Evolutionary conservation across 2,113 vertebrate genomes (phyloP), one percentile per base, ranked within the genome.

Genomic region (Nestor notabilis): DNA sequence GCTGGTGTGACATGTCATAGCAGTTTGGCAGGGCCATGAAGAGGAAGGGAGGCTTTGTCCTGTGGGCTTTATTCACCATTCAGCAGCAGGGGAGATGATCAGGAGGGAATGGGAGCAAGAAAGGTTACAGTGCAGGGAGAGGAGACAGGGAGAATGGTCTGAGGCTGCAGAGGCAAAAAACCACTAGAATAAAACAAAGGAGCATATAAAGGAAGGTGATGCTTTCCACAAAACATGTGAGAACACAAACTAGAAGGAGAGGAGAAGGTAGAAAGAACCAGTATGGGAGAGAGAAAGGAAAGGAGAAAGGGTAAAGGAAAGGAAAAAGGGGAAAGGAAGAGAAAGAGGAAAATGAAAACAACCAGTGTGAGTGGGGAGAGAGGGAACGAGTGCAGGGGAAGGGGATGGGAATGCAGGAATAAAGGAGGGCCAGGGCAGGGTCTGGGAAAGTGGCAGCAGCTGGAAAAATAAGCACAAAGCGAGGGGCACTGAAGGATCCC

Each of bases 311-410:
- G 19, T 19, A 56, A 56, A 56, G 84, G 58, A 71, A 78, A 80
- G 61, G 28, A 68, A 83, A 87, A n/a, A 58, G 20, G 29, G 44
- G 64, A 56, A 75, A 20, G 29, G 33, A 29, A 13, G 17, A 37
- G 46, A 46, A 74, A n/a, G n/a, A 20, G 33, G 33, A 28, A 13
- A 19, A 37, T n/a, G n/a, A n/a, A 84, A 41, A 39, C 52, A n/a
- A 27, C 53, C 29, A 77, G 24, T 0, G 0, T 66, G 83, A 89
- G 50, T 0, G 1, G 16, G 37, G 33, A 85, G 56, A 46, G 47
- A 52, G 17, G 35, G 80, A 78, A 69, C 18, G 56, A 89, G 18
- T 60, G 28, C 43, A 44, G 28, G 31, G 49, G 21, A 89, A 72
- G 13, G 41, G 35, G 52, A 49, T 5, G 11, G 17, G 25, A 12